phyloP scores from a whole-genome alignment of 1,140 invertebrate species.

The Carposina sasakii region DNA sequence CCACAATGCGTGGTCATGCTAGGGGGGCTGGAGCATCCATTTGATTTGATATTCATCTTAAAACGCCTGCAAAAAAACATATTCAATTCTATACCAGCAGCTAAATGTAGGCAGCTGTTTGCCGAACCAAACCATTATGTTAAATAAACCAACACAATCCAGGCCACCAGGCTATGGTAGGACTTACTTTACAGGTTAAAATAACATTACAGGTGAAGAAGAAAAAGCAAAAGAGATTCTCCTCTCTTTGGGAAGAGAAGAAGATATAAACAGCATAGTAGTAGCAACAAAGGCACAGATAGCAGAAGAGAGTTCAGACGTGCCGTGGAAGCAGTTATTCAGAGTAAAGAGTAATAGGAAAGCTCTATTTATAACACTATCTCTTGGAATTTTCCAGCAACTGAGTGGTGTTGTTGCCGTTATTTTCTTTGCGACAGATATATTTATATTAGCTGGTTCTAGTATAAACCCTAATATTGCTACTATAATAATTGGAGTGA shows the following conservation, averaged over 20 bases:
- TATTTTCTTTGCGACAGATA: conserved; percentile 70
- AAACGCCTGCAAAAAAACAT: no score
- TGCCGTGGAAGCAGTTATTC: conserved; percentile 13
- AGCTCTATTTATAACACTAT: conserved; percentile 25
- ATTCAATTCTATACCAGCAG: no score
- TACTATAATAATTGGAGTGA: conserved; percentile 36
- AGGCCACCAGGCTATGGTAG: no score
- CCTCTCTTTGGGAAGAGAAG: conserved; percentile 8
- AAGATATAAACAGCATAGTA: conserved; percentile 15
- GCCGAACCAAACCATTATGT: conserved; percentile 6
- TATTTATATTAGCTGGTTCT: conserved; percentile 47
- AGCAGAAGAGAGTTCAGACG: conserved; percentile 20
- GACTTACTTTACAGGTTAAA: no score
- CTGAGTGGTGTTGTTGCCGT: conserved; percentile 56
- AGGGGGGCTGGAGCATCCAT: no score
- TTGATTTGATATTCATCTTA: no score
- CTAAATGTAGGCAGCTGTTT: no score
- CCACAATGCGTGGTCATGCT: no score
- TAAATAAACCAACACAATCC: background rate
- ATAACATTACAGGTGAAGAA: conserved; percentile 25
- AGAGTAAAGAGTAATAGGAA: conserved; percentile 26
- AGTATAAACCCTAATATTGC: conserved; percentile 29
- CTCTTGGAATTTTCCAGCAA: conserved; percentile 50
- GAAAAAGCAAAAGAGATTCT: no score
- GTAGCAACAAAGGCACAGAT: conserved; percentile 11